phyloP scores from a whole-genome alignment of 2,797 vertebrate genomes.

The Muscicapa striata region DNA sequence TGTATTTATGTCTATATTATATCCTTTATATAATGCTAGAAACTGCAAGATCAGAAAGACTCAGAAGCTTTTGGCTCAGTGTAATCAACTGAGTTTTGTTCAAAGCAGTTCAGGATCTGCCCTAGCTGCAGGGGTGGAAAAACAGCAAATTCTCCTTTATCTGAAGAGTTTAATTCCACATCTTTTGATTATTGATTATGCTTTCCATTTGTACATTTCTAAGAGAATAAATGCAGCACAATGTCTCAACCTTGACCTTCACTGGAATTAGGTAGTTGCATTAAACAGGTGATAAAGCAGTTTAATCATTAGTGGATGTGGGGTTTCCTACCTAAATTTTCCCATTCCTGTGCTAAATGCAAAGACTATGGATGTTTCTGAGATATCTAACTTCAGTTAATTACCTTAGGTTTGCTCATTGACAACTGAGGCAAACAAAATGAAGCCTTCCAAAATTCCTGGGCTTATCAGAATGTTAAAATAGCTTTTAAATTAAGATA shows the following conservation, averaged over 20 bases:
- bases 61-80: not conserved
- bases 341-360: not conserved
- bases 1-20: not conserved
- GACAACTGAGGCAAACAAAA: not conserved
- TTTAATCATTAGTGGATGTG: not conserved
- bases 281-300: not conserved
- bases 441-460: not conserved
- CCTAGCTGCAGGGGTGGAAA: not conserved
- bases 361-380: not conserved
- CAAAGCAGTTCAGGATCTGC: not conserved
- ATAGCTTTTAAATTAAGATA: constrained; percentile 22
- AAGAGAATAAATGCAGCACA: not conserved
- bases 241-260: not conserved
- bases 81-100: not conserved
- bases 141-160: not conserved
- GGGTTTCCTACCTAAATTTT: not conserved
- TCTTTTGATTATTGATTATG: not conserved
- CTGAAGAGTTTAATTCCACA: not conserved
- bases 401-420: not conserved
- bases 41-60: not conserved
- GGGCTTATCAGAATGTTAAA: not conserved
- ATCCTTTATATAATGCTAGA: not conserved
- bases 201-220: not conserved
- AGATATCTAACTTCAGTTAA: not conserved
- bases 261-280: not conserved